These are phyloP conservation scores for Herpailurus yagouaroundi DNA, from an alignment of 2,113 vertebrate species.

Conservation along the genomic window DNA sequence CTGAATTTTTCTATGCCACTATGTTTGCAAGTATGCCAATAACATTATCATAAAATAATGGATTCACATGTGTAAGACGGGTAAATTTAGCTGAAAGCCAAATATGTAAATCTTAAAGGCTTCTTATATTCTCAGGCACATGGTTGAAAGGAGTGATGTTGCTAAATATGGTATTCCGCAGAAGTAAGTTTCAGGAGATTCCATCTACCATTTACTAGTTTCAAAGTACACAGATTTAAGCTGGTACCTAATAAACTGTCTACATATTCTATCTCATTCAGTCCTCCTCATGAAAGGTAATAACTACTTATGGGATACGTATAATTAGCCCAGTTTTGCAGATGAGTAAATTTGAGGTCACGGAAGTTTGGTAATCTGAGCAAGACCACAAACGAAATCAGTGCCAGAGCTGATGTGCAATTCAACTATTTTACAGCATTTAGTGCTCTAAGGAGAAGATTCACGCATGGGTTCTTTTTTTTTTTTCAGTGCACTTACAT, in stretches of 20 bases:
- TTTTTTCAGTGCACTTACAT: neutral
- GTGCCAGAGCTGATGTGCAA: neutral
- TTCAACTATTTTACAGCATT: neutral
- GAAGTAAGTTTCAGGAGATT: neutral
- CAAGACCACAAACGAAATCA: constrained; percentile 8
- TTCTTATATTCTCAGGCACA: neutral
- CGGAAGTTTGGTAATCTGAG: neutral
- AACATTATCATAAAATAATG: neutral
- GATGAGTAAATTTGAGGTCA: neutral
- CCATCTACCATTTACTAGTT: neutral
- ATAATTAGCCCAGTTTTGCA: constrained; percentile 29
- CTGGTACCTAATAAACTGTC: neutral
- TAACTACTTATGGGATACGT: neutral
- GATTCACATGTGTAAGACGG: neutral
- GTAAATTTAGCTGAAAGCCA: neutral
- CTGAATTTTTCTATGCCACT: neutral
- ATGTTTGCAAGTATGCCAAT: constrained; percentile 23
- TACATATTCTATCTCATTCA: neutral
- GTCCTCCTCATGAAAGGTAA: neutral
- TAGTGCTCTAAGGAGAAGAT: neutral
- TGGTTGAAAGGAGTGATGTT: neutral
- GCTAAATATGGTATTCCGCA: neutral
- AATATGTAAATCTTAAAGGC: neutral
- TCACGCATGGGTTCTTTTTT: neutral
- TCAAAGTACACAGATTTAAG: neutral